Conservation (phyloP, 2,113 vertebrate species). For the Narcine bancroftii region DNA sequence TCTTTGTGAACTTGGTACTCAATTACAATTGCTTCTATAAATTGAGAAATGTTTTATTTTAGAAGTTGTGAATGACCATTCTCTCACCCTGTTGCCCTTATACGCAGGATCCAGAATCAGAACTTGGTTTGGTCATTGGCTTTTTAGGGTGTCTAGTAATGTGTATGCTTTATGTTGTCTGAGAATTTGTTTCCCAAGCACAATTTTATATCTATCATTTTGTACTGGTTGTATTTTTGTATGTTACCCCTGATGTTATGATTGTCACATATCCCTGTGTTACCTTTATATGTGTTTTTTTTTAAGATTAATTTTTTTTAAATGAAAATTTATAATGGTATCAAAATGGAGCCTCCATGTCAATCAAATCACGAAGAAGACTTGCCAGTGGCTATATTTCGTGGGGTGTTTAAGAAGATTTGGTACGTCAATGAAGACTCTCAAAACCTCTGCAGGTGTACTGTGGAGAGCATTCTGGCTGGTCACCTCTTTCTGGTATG, state of each 20-base stretch:
- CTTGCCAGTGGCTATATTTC: too few species aligned
- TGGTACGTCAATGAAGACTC: too few species aligned
- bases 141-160: background rate
- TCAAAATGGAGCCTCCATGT: too few species aligned
- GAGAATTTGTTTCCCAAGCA: background rate
- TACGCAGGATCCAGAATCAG: background rate
- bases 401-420: too few species aligned
- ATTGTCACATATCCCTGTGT: background rate
- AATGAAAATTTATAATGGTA: background rate
- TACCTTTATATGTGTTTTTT: background rate
- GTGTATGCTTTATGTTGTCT: background rate
- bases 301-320: background rate
- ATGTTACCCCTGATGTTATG: background rate
- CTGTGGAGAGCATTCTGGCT: too few species aligned
- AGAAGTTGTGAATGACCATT: background rate
- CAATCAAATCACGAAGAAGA: too few species aligned
- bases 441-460: too few species aligned
- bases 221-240: background rate
- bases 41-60: background rate
- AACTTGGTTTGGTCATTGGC: background rate
- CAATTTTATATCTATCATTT: background rate
- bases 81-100: background rate
- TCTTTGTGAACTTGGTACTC: too few species aligned
- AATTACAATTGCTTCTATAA: background rate
- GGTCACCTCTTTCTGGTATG: too few species aligned